These are phyloP conservation scores for Argyrosomus regius DNA, from an alignment of 2,797 vertebrate genomes.

Conservation along the genomic window DNA sequence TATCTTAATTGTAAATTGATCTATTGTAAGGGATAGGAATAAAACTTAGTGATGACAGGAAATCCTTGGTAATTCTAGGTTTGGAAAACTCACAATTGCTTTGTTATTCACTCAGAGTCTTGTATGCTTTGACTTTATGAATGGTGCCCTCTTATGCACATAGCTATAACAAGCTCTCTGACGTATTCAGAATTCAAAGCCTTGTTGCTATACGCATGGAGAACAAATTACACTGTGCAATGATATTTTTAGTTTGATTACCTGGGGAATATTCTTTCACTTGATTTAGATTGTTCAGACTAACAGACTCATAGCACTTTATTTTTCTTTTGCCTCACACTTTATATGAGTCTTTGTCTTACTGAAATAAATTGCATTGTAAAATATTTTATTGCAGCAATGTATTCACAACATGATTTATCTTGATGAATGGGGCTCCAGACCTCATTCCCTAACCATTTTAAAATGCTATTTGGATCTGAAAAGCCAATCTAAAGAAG, in stretches of 20 bases:
- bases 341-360: no score
- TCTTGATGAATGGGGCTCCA: background rate
- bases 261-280: background rate
- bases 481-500: background rate
- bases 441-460: background rate
- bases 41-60: conserved; percentile 38
- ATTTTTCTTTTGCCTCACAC: background rate
- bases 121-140: conserved; percentile 17
- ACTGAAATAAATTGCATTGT: background rate
- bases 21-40: conserved; percentile 41
- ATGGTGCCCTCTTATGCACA: background rate
- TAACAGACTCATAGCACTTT: background rate
- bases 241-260: background rate
- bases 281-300: background rate
- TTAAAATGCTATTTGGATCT: conserved; percentile 11
- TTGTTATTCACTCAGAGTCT: conserved; percentile 17
- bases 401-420: background rate
- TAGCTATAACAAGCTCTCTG: background rate
- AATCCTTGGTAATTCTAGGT: conserved; percentile 42
- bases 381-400: background rate
- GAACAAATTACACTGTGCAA: background rate
- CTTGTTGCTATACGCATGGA: background rate
- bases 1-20: conserved; percentile 69
- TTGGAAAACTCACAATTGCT: conserved; percentile 37
- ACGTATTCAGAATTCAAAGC: background rate